Evolutionary conservation across 2,113 vertebrate genomes (phyloP).

Genomic region (Melanerpes formicivorus): DNA sequence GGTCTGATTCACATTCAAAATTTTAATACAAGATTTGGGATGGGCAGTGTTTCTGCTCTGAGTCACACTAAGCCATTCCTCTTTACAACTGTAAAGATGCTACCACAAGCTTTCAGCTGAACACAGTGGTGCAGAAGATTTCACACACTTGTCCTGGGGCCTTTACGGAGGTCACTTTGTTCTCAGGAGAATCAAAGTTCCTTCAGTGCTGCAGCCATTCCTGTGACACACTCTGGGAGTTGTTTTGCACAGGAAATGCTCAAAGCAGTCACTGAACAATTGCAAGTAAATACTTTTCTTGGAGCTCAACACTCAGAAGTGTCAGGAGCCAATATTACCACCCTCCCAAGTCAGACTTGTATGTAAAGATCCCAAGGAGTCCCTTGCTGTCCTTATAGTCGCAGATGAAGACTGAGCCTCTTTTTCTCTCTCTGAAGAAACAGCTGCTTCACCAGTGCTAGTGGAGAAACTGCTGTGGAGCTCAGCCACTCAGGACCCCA

Average conservation of each 20-base stretch:
- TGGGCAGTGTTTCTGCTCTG: constrained; percentile 41
- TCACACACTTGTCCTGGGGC: fast-evolving
- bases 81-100: neutral
- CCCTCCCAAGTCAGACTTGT: neutral
- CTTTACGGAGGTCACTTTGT: neutral
- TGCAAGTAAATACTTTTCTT: constrained; percentile 16
- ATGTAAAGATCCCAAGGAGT: neutral
- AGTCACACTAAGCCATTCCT: neutral
- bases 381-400: neutral
- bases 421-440: constrained; percentile 9
- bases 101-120: neutral
- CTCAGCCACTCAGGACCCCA: constrained; percentile 11
- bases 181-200: neutral
- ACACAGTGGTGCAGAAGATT: neutral
- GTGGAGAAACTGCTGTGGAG: neutral
- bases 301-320: neutral
- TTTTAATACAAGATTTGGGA: neutral
- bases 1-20: neutral
- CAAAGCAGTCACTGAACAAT: constrained; percentile 16
- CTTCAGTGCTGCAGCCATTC: neutral
- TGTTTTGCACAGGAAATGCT: constrained; percentile 9
- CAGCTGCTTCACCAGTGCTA: constrained; percentile 53
- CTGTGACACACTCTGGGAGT: neutral
- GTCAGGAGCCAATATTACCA: constrained; percentile 8
- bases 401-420: neutral